These are phyloP conservation scores for Neomorphus geoffroyi DNA, from an alignment of 2,797 vertebrate species.

Conservation along the genomic window DNA sequence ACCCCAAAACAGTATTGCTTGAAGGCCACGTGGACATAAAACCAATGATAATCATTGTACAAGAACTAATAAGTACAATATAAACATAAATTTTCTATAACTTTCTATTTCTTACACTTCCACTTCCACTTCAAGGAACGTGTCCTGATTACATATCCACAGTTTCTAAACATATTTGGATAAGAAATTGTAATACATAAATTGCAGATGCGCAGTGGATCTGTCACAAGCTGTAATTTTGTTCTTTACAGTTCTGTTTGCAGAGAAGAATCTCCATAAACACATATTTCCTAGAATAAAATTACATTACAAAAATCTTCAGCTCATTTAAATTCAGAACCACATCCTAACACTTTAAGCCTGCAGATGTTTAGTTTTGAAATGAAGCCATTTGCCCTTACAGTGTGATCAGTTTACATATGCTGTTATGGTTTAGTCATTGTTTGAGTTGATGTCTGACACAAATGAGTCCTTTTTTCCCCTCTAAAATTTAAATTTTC, in stretches of 20 bases:
- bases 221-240: background rate
- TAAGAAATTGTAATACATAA: background rate
- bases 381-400: background rate
- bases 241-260: background rate
- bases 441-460: slow-evolving; percentile 13
- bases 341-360: background rate
- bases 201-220: background rate
- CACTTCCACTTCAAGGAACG: background rate
- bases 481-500: background rate
- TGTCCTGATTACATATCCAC: background rate
- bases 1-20: background rate
- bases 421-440: slow-evolving; percentile 13
- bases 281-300: slow-evolving; percentile 8
- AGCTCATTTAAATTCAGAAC: slow-evolving; percentile 36
- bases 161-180: background rate
- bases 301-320: background rate
- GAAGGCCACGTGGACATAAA: background rate
- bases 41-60: background rate
- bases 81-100: background rate
- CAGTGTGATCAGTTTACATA: background rate
- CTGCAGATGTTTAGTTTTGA: slow-evolving; percentile 34
- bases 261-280: background rate
- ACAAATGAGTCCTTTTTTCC: background rate
- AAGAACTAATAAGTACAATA: background rate
- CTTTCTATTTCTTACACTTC: background rate